Conservation (phyloP, 2,797 vertebrate genomes). For the Squalus acanthias region DNA sequence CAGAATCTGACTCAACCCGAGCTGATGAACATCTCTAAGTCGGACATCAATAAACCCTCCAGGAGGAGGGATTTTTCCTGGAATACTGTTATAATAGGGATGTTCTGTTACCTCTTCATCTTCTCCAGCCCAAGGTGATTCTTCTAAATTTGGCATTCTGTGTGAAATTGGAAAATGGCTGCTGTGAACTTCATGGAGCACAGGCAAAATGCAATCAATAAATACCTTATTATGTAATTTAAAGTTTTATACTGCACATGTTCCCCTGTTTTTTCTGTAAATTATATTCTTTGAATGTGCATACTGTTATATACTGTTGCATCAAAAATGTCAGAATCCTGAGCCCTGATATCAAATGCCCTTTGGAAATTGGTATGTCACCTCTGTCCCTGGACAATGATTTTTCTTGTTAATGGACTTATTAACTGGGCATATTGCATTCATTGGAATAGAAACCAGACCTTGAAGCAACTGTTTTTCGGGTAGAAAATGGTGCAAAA, state of each 20-base stretch:
- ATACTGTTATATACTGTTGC: neutral
- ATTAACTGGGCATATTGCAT: neutral
- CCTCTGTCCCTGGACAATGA: neutral
- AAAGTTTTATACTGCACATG: neutral
- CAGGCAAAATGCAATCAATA: neutral
- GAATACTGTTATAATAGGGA: slow-evolving; percentile 89
- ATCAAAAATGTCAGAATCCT: neutral
- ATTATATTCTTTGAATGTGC: neutral
- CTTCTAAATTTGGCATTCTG: slow-evolving; percentile 88
- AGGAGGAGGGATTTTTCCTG: slow-evolving; percentile 81
- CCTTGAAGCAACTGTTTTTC: neutral
- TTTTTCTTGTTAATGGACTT: neutral
- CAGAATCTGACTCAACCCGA: slow-evolving; percentile 51
- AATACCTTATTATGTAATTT: neutral
- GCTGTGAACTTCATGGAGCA: neutral
- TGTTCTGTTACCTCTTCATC: slow-evolving; percentile 74
- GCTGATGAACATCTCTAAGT: slow-evolving; percentile 48
- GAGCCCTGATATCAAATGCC: neutral
- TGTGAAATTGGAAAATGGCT: slow-evolving; percentile 38
- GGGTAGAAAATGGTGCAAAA: neutral
- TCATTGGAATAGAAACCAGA: neutral
- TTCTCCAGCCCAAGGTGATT: slow-evolving; percentile 80
- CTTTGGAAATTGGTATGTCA: neutral
- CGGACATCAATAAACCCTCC: slow-evolving; percentile 79
- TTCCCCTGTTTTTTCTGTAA: neutral